Evolutionary conservation across 2,797 vertebrate species (phyloP).

Genomic region (Coregonus ussuriensis): DNA sequence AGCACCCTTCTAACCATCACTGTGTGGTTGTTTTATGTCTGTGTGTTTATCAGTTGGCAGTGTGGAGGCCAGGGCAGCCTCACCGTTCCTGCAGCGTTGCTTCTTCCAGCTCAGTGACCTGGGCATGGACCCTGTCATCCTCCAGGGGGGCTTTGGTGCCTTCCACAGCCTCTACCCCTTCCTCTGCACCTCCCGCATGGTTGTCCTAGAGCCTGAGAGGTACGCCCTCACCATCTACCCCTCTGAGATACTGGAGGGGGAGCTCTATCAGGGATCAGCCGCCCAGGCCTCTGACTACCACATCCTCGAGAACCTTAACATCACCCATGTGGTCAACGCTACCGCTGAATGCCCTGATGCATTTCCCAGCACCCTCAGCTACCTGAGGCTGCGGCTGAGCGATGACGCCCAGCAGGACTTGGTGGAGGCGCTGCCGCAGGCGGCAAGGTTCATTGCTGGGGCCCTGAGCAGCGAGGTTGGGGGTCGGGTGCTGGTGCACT

Average conservation of each 20-base stretch:
- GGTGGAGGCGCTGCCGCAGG: conserved; percentile 61
- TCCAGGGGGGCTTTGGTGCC: conserved; percentile 64
- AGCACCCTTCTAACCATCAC: neutral
- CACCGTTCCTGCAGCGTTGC: conserved; percentile 64
- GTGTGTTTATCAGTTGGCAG: conserved; percentile 61
- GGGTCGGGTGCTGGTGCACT: conserved; percentile 66
- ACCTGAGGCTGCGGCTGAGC: conserved; percentile 62
- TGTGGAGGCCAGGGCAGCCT: conserved; percentile 56
- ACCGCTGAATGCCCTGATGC: conserved; percentile 62
- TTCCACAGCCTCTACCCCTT: conserved; percentile 59
- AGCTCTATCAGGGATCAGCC: conserved; percentile 68
- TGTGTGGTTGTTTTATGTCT: conserved; percentile 30
- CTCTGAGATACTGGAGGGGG: conserved; percentile 67
- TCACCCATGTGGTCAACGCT: conserved; percentile 72
- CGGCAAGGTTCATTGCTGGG: conserved; percentile 61
- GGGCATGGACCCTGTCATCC: conserved; percentile 72
- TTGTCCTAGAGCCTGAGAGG: conserved; percentile 47
- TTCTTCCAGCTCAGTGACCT: conserved; percentile 71
- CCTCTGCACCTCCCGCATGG: conserved; percentile 48
- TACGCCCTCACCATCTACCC: conserved; percentile 51
- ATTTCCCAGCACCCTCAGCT: conserved; percentile 60
- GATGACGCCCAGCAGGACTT: conserved; percentile 70
- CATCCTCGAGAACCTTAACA: conserved; percentile 70
- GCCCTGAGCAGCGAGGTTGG: conserved; percentile 54
- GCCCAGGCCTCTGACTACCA: conserved; percentile 60